These are phyloP conservation scores for Brachionus rotundiformis DNA, from an alignment of 1,140 invertebrate species.

Conservation along the genomic window DNA sequence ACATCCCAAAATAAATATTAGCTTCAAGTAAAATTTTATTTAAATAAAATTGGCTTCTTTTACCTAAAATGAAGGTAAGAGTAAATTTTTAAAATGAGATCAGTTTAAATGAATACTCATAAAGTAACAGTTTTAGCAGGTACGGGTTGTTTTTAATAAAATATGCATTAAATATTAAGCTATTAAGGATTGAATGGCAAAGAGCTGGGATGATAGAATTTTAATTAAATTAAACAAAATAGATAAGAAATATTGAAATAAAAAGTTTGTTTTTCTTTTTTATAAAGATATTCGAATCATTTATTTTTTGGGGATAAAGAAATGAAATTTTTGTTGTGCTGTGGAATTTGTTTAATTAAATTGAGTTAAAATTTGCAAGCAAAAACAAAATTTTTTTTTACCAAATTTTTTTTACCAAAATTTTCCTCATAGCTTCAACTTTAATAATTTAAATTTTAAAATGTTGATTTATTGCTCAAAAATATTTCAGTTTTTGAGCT, in stretches of 20 bases:
- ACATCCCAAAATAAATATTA: neutral
- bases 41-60: neutral
- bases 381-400: neutral
- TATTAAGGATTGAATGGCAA: neutral
- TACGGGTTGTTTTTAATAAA: neutral
- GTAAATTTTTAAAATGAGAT: neutral
- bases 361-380: neutral
- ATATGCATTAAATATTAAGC: neutral
- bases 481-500: conserved; percentile 14
- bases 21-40: neutral
- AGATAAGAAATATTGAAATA: neutral
- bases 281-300: neutral
- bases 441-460: neutral
- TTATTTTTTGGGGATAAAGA: neutral
- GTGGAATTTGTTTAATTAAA: conserved; percentile 14
- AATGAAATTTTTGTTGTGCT: neutral
- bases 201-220: neutral
- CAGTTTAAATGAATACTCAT: neutral
- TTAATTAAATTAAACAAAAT: neutral
- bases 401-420: too few species aligned
- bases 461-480: conserved; percentile 6
- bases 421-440: neutral
- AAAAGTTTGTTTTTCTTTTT: neutral
- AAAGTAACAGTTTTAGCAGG: neutral
- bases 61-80: neutral